Evolutionary conservation across 2,888 invertebrate genomes (phyloP), one percentile per base, ranked within the genome.

Genomic region (Harpagoxenus sublaevis): DNA sequence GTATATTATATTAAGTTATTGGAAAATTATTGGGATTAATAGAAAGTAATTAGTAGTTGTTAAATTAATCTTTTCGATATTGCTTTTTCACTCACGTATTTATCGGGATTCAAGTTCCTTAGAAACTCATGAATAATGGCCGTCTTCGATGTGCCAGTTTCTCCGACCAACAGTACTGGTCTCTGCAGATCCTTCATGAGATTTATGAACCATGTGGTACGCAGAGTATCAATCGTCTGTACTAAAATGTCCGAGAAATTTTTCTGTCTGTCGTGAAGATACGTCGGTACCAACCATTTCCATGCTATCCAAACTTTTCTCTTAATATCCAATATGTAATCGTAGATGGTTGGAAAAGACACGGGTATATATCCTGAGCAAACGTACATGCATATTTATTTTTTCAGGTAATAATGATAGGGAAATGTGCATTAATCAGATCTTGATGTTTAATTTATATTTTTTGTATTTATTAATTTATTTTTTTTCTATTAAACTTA

Each of bases 61-160:
- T 42, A 10, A 77, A 12, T 42, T 8, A 15, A 35, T 51, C 3
- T 65, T 5, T 23, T 62, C 5, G 0, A 23, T 42, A 53, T 23
- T 63, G 4, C 15, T 48, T 39, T 18, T 35, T 83, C 53, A 95
- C 96, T 96, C 93, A 98, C 98, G 94, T 96, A 97, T 95, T 96
- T 95, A 48, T 97, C 97, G 0, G 96, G 92, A 89, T 97, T 97
- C 45, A 99, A 94, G 84, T 97, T 96, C 65, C 97, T 96, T 70
- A 99, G 95, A 94, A 98, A 98, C 93, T 98, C 97, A 77, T 97
- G 97, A 83, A 98, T 97, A 70, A 98, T 98, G 0, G 99, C 98
- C 0, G 98, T 98, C 95, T 99, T 99, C 0, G 98, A 98, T 1
- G 98, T 98, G 9, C 99, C 99, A 0, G 98, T 98, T 92, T 99